Conservation (phyloP, 2,113 vertebrate genomes). For the Macroglossus sobrinus region DNA sequence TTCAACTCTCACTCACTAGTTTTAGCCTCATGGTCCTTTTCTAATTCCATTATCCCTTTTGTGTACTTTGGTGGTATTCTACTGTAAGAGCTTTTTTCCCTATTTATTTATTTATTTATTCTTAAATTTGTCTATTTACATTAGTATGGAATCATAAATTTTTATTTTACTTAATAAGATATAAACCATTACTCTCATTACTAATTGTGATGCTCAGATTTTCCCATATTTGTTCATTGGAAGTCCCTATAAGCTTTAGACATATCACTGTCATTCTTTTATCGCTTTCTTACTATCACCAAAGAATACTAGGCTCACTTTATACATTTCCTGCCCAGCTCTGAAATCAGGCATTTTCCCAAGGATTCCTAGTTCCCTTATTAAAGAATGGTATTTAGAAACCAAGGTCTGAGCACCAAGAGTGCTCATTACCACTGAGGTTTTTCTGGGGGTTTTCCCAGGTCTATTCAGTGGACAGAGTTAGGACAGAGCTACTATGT, state of each 20-base stretch:
- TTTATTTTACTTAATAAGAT: slow-evolving; percentile 1
- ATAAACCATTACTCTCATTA: not conserved
- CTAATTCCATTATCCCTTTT: not conserved
- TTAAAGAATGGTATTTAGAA: not conserved
- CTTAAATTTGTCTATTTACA: not conserved
- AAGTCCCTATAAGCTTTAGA: not conserved
- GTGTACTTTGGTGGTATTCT: not conserved
- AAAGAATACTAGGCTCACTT: not conserved
- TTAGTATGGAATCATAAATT: not conserved
- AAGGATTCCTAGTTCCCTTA: not conserved
- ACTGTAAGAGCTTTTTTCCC: not conserved
- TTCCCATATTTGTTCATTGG: not conserved
- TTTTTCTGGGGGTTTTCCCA: not conserved
- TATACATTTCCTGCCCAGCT: not conserved
- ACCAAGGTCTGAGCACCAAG: not conserved
- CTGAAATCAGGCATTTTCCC: not conserved
- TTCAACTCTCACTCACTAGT: not conserved
- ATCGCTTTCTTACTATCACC: not conserved
- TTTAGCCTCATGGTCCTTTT: not conserved
- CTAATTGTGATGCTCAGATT: not conserved
- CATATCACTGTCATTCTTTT: not conserved
- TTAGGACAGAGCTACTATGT: not conserved
- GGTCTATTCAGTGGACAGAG: not conserved
- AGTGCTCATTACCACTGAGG: not conserved
- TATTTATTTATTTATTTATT: not conserved